phyloP scores from a whole-genome alignment of 2,797 vertebrate species.

The Megalops cyprinoides region DNA sequence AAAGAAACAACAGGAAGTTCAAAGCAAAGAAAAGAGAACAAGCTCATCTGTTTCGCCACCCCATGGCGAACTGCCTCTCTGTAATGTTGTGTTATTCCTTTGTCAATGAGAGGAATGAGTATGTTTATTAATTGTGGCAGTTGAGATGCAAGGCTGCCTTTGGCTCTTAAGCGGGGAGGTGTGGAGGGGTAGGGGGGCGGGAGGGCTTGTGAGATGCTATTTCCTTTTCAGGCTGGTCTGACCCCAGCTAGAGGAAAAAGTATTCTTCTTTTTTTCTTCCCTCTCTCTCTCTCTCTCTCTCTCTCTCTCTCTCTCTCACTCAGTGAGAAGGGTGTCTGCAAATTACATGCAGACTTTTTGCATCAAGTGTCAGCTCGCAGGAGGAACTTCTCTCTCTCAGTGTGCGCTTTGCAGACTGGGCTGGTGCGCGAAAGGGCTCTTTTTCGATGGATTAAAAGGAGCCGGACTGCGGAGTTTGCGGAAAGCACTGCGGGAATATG shows the following conservation, averaged over 20 bases:
- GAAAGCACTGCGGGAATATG: conserved; percentile 62
- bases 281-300: conserved; percentile 27
- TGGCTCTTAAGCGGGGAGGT: conserved; percentile 36
- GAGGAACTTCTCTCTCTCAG: conserved; percentile 41
- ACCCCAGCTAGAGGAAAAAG: conserved; percentile 60
- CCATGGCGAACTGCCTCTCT: conserved; percentile 25
- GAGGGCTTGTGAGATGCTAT: conserved; percentile 55
- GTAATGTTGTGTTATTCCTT: conserved; percentile 50
- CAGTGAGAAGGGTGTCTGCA: conserved; percentile 54
- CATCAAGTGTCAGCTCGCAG: conserved; percentile 59
- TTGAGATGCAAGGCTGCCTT: conserved; percentile 45
- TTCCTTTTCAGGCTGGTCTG: conserved; percentile 68
- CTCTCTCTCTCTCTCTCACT: conserved; percentile 44
- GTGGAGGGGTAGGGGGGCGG: background rate
- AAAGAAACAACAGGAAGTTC: background rate
- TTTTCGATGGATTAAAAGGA: conserved; percentile 17
- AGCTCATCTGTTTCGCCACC: conserved; percentile 10
- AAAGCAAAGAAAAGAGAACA: background rate
- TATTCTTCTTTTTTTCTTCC: conserved; percentile 26
- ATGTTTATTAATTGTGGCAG: conserved; percentile 58
- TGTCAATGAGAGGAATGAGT: conserved; percentile 39
- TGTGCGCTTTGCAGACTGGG: conserved; percentile 11
- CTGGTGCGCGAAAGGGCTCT: background rate
- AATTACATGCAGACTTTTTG: conserved; percentile 66
- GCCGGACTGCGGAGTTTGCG: conserved; percentile 9